Percentiles rank a stretch among this genome's conserved stretches.
Evolutionary conservation across 1,140 invertebrate species (phyloP).

Genomic region (Vanessa tameamea): DNA sequence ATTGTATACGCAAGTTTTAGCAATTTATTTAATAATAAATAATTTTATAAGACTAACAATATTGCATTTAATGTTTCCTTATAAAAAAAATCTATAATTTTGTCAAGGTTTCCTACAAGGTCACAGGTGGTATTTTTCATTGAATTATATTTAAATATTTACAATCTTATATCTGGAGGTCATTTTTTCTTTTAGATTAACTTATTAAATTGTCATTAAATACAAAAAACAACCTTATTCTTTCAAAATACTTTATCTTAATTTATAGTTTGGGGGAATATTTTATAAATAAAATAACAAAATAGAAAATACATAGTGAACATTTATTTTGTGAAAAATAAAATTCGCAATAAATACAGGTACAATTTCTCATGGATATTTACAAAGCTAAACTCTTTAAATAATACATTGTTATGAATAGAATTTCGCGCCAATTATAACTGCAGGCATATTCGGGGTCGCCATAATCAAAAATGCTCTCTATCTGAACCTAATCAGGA

Average conservation of each 20-base stretch:
- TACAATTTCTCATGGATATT: constrained; percentile 58
- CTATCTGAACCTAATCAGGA: constrained; percentile 86
- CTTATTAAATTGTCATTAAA: too few relatives aligned
- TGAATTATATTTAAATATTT: constrained; percentile 23
- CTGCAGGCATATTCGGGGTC: constrained; percentile 38
- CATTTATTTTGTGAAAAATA: constrained; percentile 64
- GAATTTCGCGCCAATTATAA: constrained; percentile 21
- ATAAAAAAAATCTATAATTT: not conserved
- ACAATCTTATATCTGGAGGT: not conserved
- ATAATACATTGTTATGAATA: constrained; percentile 12
- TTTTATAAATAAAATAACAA: constrained; percentile 18
- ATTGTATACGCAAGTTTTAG: too few relatives aligned
- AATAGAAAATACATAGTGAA: constrained; percentile 67
- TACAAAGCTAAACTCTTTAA: constrained; percentile 59
- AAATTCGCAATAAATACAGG: constrained; percentile 68
- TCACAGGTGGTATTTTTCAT: constrained; percentile 43
- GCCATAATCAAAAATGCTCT: constrained; percentile 40
- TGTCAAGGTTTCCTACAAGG: constrained; percentile 41
- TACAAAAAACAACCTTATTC: not conserved
- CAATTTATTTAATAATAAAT: too few relatives aligned
- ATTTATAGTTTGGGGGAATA: not conserved
- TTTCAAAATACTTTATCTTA: not conserved
- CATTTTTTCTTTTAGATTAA: not conserved
- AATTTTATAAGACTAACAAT: too few relatives aligned
- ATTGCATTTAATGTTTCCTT: too few relatives aligned